Percentiles rank a stretch among this genome's conserved stretches.
These are phyloP conservation scores for Pissodes strobi DNA, from an alignment of 1,140 invertebrate species.

Conservation along the genomic window DNA sequence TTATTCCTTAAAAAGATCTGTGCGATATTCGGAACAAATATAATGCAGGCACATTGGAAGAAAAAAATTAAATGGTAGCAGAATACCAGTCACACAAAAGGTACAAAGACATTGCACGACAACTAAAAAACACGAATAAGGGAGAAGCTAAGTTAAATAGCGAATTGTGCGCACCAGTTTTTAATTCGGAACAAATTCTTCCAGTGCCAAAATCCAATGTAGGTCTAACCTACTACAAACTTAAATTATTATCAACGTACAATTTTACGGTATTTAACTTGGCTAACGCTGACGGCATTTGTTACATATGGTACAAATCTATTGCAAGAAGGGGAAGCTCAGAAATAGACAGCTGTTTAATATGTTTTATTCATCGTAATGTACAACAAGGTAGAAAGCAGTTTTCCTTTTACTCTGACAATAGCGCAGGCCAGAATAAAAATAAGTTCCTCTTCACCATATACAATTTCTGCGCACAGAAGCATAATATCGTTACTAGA, in stretches of 20 bases:
- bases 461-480: slow-evolving; percentile 40
- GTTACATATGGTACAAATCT: no score
- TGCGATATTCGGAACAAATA: slow-evolving; percentile 17
- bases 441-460: slow-evolving; percentile 47
- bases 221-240: slow-evolving; percentile 26
- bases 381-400: slow-evolving; percentile 45
- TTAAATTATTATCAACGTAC: no score
- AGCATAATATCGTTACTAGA: slow-evolving; percentile 41
- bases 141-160: slow-evolving; percentile 7
- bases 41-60: slow-evolving; percentile 11
- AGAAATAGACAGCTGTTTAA: no score
- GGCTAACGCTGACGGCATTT: no score
- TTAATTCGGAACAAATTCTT: slow-evolving; percentile 13
- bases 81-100: neutral
- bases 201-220: slow-evolving; percentile 15
- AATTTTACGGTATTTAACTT: no score
- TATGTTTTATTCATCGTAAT: slow-evolving; percentile 39
- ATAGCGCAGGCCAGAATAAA: slow-evolving; percentile 55
- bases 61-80: slow-evolving; percentile 3
- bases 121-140: slow-evolving; percentile 19
- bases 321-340: no score
- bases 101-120: neutral
- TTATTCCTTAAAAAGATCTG: slow-evolving; percentile 18
- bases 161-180: slow-evolving; percentile 5
- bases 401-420: slow-evolving; percentile 52